Base-by-base conservation (phyloP, 2,113 vertebrate genomes). In the Polypterus senegalus region DNA sequence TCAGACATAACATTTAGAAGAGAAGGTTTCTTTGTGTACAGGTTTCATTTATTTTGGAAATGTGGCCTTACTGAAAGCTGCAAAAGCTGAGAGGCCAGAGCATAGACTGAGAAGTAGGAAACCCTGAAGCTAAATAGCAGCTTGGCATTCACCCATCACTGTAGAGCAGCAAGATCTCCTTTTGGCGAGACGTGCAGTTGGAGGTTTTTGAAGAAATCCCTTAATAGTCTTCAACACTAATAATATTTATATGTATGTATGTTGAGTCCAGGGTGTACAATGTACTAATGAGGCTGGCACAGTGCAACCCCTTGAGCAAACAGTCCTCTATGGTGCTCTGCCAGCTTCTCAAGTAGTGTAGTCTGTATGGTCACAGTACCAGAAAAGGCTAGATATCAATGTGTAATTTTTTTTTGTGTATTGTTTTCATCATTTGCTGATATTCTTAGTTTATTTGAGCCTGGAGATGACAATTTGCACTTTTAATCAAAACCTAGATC, bases 201-300 rank as follows among this genome's bases (percentile, higher is more conserved):
- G 0, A 61, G 65, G 69, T 60, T 70, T 66, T 71, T 68, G 57
- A 65, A 67, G 69, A 79, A 77, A 72, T 76, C 70, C 68, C 63
- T 73, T 72, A 79, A 72, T 77, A 76, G 78, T 73, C 51, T 49
- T 69, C 74, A 71, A 73, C 66, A 66, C 67, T 73, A 75, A 71
- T 74, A 76, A 70, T 73, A 70, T 79, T 79, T 76, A 67, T 62
- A 49, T 71, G 63, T 67, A 64, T 70, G 54, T 54, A 63, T 54
- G 70, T 52, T 63, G 76, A 74, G 65, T 47, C 66, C 66, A 64
- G 57, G 66, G 3, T 74, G 73, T 62, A 56, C 65, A 66, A 65
- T 76, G 61, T 70, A 68, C 71, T 71, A 71, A 61, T 66, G 66
- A 63, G 71, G 66, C 66, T 70, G 69, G 66, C 62, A 60, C 72